Evolutionary conservation across 2,888 invertebrate species (phyloP).

Genomic region (Caenorhabditis sulstoni): DNA sequence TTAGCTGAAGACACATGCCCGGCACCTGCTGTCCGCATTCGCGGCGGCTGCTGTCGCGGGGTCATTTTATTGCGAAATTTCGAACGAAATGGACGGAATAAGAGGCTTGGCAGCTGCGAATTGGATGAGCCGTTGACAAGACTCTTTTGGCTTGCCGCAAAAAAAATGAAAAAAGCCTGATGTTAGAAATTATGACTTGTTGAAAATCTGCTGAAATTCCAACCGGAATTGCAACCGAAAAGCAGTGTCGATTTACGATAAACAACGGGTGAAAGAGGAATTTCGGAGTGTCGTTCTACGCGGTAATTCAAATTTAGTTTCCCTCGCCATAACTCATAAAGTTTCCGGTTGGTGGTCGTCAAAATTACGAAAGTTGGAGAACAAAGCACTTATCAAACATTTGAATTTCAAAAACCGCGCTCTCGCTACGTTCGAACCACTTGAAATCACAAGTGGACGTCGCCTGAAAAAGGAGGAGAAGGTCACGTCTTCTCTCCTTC

Average conservation of each 20-base stretch:
- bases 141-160: too few relatives aligned
- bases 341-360: neutral
- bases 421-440: conserved; percentile 45
- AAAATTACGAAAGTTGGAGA: conserved; percentile 27
- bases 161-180: too few relatives aligned
- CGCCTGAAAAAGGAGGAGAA: conserved; percentile 41
- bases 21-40: too few relatives aligned
- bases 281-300: too few relatives aligned
- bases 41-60: too few relatives aligned
- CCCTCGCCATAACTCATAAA: neutral
- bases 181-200: too few relatives aligned
- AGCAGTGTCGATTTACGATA: too few relatives aligned
- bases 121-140: too few relatives aligned
- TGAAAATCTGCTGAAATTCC: too few relatives aligned
- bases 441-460: conserved; percentile 54
- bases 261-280: neutral
- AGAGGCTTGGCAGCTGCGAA: too few relatives aligned
- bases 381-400: conserved; percentile 51
- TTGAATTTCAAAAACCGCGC: conserved; percentile 45
- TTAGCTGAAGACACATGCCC: conserved; percentile 26
- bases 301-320: neutral
- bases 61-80: neutral
- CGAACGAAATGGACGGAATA: neutral
- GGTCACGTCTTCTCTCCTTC: conserved; percentile 26
- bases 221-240: too few relatives aligned